Percentiles rank a stretch among this genome's conserved stretches.
Evolutionary conservation across 2,888 invertebrate species (phyloP).

Genomic region (Stenodera caucasica): DNA sequence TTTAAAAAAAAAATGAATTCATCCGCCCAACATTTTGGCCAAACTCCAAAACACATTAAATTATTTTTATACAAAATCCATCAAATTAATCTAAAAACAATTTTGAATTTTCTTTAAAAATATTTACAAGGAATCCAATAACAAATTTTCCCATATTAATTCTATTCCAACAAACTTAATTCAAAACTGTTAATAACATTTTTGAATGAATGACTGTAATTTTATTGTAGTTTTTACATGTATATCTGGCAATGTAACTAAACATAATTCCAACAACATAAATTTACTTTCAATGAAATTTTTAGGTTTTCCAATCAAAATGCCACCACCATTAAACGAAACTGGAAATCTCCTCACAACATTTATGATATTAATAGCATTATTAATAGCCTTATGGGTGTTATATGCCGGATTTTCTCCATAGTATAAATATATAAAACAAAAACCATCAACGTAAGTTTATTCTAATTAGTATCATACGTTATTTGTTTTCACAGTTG

Average conservation of each 20-base stretch:
- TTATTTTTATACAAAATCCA: slow-evolving; percentile 22
- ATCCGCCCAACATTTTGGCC: slow-evolving; percentile 14
- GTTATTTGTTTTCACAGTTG: neutral
- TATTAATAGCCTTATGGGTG: slow-evolving; percentile 33
- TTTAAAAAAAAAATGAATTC: slow-evolving; percentile 12
- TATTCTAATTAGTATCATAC: no score
- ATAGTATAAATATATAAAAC: slow-evolving; percentile 12
- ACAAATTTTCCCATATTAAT: no score
- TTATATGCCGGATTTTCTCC: slow-evolving; percentile 30
- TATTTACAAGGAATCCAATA: neutral
- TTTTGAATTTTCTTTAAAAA: neutral
- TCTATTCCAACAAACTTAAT: no score
- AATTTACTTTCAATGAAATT: neutral
- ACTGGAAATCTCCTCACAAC: slow-evolving; percentile 33
- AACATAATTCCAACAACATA: neutral
- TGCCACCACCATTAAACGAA: slow-evolving; percentile 26
- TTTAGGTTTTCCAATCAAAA: neutral
- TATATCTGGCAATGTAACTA: neutral
- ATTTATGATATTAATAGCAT: slow-evolving; percentile 32
- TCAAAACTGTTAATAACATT: no score
- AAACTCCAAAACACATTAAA: slow-evolving; percentile 18
- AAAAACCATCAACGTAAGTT: neutral
- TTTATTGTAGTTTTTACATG: no score
- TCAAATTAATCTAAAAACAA: slow-evolving; percentile 16
- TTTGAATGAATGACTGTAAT: no score